Evolutionary conservation across 2,888 invertebrate genomes (phyloP).

Genomic region (Tolmerus cingulatus): DNA sequence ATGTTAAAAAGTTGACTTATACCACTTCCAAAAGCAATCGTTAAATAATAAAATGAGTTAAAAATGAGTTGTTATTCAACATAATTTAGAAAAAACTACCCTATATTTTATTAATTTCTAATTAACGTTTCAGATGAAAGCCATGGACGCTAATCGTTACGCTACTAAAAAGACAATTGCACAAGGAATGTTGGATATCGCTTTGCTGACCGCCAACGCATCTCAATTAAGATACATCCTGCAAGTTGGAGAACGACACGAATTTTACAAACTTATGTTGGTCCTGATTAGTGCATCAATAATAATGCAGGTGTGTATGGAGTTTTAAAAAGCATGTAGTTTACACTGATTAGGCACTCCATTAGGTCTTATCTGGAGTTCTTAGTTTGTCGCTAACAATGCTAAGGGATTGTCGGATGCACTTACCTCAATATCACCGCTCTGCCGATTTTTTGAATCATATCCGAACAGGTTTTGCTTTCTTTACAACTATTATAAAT

Average conservation of each 20-base stretch:
- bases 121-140: slow-evolving; percentile 69
- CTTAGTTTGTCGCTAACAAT: slow-evolving; percentile 78
- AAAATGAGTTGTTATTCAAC: too few species aligned
- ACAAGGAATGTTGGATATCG: slow-evolving; percentile 90
- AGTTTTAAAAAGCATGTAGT: not conserved
- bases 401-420: slow-evolving; percentile 79
- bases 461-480: slow-evolving; percentile 73
- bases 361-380: slow-evolving; percentile 76
- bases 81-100: too few species aligned
- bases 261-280: slow-evolving; percentile 84
- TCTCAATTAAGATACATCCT: slow-evolving; percentile 88
- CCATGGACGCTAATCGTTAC: slow-evolving; percentile 85
- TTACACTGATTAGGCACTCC: slow-evolving; percentile 21
- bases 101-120: too few species aligned
- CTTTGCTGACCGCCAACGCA: slow-evolving; percentile 86
- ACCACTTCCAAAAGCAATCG: too few species aligned
- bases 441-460: slow-evolving; percentile 78
- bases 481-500: slow-evolving; percentile 78
- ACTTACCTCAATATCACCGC: slow-evolving; percentile 72
- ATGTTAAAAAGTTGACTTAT: too few species aligned
- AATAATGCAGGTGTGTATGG: slow-evolving; percentile 76
- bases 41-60: too few species aligned
- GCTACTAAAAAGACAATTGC: slow-evolving; percentile 93
- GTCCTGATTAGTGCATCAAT: slow-evolving; percentile 83
- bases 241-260: slow-evolving; percentile 83